Percentiles rank a stretch among this genome's conserved stretches.
phyloP scores from a whole-genome alignment of 2,888 invertebrate species.

The Cyclophora albipunctata region DNA sequence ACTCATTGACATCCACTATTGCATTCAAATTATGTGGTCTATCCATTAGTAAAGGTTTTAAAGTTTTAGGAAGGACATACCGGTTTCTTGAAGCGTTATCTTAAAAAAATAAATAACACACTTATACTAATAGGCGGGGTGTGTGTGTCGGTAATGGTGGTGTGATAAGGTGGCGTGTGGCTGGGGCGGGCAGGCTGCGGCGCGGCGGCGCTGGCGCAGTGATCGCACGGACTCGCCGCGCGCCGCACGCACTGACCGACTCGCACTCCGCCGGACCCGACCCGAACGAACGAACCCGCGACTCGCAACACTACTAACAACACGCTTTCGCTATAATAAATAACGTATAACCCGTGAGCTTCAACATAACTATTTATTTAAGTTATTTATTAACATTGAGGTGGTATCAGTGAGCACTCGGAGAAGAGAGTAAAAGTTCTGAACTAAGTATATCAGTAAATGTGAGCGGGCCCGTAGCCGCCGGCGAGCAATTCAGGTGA shows the following conservation, averaged over 20 bases:
- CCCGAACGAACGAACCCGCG: constrained; percentile 64
- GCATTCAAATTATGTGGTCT: no score
- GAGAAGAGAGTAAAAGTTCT: constrained; percentile 2
- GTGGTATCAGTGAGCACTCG: constrained; percentile 53
- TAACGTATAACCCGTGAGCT: constrained; percentile 47
- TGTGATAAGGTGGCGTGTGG: constrained; percentile 32
- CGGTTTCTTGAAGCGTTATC: constrained; percentile 14
- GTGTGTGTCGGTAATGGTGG: constrained; percentile 33
- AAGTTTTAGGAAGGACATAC: no score
- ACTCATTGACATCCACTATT: no score
- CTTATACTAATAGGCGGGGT: constrained; percentile 43
- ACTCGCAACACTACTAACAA: constrained; percentile 43
- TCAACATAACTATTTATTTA: constrained; percentile 36
- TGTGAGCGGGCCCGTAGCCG: constrained; percentile 35
- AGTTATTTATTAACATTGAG: constrained; percentile 45
- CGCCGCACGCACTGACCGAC: constrained; percentile 36
- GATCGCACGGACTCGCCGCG: constrained; percentile 58
- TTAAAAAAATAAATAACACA: constrained; percentile 41
- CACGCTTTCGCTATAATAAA: constrained; percentile 35
- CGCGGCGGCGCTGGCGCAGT: constrained; percentile 27
- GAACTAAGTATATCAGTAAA: constrained; percentile 27
- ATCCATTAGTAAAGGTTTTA: no score
- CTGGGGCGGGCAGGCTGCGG: constrained; percentile 14
- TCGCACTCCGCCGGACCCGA: constrained; percentile 45
- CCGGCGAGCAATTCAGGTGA: constrained; percentile 44